A percentile compares a stretch with the other conserved stretches of the same genome.
Conservation (phyloP, 1,140 invertebrate genomes). For the Ostrea denselamellosa region DNA sequence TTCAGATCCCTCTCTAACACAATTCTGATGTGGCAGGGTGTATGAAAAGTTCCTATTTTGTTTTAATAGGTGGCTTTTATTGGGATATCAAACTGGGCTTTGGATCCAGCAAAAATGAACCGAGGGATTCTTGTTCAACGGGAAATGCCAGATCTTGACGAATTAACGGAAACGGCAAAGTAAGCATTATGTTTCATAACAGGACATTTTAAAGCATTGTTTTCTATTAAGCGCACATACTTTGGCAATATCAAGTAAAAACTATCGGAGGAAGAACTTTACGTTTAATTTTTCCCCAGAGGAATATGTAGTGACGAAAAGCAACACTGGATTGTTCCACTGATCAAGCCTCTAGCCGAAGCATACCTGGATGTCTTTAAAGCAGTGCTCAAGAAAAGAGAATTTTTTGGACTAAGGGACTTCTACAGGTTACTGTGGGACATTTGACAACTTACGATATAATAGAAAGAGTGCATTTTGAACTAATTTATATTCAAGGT, state of each 20-base stretch:
- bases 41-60: background rate
- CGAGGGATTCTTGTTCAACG: slow-evolving; percentile 74
- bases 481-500: background rate
- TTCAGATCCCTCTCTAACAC: no score
- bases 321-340: slow-evolving; percentile 51
- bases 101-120: slow-evolving; percentile 77
- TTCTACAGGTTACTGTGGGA: slow-evolving; percentile 71
- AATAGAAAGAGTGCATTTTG: background rate
- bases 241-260: background rate
- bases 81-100: slow-evolving; percentile 77
- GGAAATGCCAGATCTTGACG: slow-evolving; percentile 67
- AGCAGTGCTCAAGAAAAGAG: slow-evolving; percentile 63
- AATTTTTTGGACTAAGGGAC: slow-evolving; percentile 77
- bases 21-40: no score
- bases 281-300: slow-evolving; percentile 52
- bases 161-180: slow-evolving; percentile 44
- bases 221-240: background rate
- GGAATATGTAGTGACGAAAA: slow-evolving; percentile 69
- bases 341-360: slow-evolving; percentile 64
- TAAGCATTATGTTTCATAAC: background rate
- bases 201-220: background rate
- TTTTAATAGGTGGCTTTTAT: slow-evolving; percentile 71
- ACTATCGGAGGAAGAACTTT: background rate
- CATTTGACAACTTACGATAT: no score
- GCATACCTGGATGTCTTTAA: slow-evolving; percentile 70